These are phyloP conservation scores for Drosophila ficusphila DNA, from an alignment of 1,140 invertebrate genomes.

Conservation along the genomic window DNA sequence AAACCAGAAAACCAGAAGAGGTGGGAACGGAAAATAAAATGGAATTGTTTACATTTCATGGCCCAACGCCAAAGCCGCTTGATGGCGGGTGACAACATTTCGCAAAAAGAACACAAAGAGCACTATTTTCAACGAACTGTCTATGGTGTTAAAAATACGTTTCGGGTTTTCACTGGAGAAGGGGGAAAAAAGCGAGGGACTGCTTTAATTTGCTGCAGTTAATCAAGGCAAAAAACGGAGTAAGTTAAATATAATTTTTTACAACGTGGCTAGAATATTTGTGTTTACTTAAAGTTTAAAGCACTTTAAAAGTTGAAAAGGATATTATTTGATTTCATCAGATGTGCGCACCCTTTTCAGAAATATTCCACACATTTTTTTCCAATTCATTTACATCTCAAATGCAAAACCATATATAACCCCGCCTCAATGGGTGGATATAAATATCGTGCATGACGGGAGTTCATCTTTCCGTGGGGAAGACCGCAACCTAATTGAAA, in stretches of 20 bases:
- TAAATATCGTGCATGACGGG: constrained; percentile 24
- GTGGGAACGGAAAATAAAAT: constrained; percentile 37
- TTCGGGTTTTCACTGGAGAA: constrained; percentile 11
- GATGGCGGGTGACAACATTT: constrained; percentile 31
- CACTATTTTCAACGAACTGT: constrained; percentile 32
- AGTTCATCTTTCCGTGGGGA: constrained; percentile 31
- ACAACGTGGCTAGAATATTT: too few species aligned
- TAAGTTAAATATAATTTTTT: background rate
- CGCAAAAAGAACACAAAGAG: background rate
- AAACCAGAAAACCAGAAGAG: too few species aligned
- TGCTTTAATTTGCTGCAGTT: constrained; percentile 29
- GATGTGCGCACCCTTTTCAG: background rate
- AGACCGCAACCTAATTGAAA: constrained; percentile 68
- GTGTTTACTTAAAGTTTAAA: too few species aligned
- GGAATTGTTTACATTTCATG: constrained; percentile 49
- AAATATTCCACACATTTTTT: constrained; percentile 9
- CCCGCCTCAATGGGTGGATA: constrained; percentile 28
- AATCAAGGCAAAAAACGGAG: constrained; percentile 25
- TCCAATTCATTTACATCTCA: constrained; percentile 24
- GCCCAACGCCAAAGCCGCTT: constrained; percentile 5
- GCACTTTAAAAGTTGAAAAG: background rate
- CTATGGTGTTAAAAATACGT: constrained; percentile 19
- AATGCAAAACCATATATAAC: constrained; percentile 33
- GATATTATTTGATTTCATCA: background rate
- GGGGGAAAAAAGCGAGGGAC: background rate